Percentiles rank a stretch among this genome's conserved stretches.
Evolutionary conservation across 2,113 vertebrate genomes (phyloP).

Genomic region (Symphodus melops): DNA sequence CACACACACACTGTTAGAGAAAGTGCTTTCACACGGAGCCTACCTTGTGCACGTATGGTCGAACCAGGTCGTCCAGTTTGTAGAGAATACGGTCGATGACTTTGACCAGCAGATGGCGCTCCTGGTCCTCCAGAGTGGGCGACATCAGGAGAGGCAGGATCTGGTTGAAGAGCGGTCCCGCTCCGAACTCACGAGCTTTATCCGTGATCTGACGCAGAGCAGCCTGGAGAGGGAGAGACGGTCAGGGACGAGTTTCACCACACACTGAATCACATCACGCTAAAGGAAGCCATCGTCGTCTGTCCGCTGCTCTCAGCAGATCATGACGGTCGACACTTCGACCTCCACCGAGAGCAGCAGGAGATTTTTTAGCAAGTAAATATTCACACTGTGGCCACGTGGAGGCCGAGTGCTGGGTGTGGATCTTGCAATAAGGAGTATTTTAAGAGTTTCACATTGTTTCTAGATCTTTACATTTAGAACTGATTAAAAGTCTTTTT

Average conservation of each 20-base stretch:
- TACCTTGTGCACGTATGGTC: slow-evolving; percentile 99
- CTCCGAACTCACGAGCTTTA: slow-evolving; percentile 98
- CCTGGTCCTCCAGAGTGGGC: slow-evolving; percentile 97
- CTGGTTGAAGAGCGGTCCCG: slow-evolving; percentile 97
- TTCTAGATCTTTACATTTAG: no score
- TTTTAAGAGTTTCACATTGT: no score
- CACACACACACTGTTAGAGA: not conserved
- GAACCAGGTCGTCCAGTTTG: slow-evolving; percentile 97
- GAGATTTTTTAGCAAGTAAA: slow-evolving; percentile 38
- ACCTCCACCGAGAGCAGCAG: slow-evolving; percentile 39
- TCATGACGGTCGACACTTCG: not conserved
- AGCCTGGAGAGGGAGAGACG: slow-evolving; percentile 80
- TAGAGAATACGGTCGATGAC: slow-evolving; percentile 99
- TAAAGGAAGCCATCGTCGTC: not conserved
- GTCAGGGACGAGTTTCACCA: not conserved
- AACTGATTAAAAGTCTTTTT: no score
- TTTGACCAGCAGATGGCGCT: slow-evolving; percentile 97
- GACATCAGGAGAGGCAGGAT: slow-evolving; percentile 98
- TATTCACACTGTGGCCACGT: slow-evolving; percentile 52
- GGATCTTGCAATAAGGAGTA: slow-evolving; percentile 20
- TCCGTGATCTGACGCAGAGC: slow-evolving; percentile 97
- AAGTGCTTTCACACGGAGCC: not conserved
- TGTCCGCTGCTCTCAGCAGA: slow-evolving; percentile 35
- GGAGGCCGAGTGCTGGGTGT: slow-evolving; percentile 47
- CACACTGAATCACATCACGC: not conserved